Evolutionary conservation across 2,113 vertebrate genomes (phyloP), one percentile per base, ranked within the genome.

Genomic region (Heterochromis multidens): DNA sequence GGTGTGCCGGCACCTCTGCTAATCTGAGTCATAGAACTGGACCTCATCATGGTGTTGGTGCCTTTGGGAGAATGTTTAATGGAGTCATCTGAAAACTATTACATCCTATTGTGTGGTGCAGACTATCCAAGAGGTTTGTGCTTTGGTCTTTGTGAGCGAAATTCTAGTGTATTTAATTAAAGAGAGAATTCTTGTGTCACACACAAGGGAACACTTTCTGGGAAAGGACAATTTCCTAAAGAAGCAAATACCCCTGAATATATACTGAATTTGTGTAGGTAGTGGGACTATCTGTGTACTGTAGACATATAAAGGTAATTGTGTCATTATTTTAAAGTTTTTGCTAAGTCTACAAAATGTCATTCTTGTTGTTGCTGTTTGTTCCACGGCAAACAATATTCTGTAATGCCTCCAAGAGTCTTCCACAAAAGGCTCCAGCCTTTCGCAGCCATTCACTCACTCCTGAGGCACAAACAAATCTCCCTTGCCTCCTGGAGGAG

Each of bases 401-500:
- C 56, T 62, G n/a, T 6, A 31, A 70, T 19, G 11, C 25, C 27
- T 25, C 14, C 14, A 58, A 74, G 11, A 63, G 76, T 82, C 27
- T 5, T 65, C 76, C 17, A 43, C 21, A 59, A 58, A 62, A 59
- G 37, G 76, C 37, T 70, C 23, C 65, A 70, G 83, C 31, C 54
- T 9, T 40, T 49, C 11, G 1, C 56, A 87, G 3, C 82, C 77
- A 40, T 82, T 82, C 65, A 31, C 46, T 63, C 80, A 65, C 61
- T 83, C 86, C 77, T 3, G 80, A 87, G 84, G 76, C 81, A 43
- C 52, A 62, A 27, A 60, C 27, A 31, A 78, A 23, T 62, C 52
- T 31, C 67, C 79, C 76, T 84, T 16, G 5, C 79, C 59, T 89
- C 87, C 81, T 90, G 79, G 54, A 84, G 74, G 78, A 90, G 88